Base-by-base conservation (phyloP, 2,797 vertebrate species). In the Anomalospiza imberbis region DNA sequence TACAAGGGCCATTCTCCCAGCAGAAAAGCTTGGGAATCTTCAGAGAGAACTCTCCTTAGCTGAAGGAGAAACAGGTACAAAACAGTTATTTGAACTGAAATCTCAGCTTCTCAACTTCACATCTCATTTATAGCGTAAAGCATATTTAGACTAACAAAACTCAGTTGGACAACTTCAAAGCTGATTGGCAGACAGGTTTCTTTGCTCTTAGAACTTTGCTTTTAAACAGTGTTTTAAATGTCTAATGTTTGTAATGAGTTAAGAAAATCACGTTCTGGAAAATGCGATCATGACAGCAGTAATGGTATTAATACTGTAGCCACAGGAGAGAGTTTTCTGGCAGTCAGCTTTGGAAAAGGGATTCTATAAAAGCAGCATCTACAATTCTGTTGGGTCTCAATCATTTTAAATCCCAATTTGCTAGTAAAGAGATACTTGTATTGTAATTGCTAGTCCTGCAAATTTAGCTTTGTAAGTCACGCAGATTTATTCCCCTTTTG, bases 381-480 rank as follows among this genome's bases (percentile, higher is more conserved):
- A 1, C 75, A 85, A 71, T 86, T 93, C 71, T 73, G 45, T 86
- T 85, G 6, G 2, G 44, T 93, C 67, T 89, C 85, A 85, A 73
- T 80, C 57, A 72, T 67, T 87, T 92, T 85, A 66, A 78, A 61
- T 40, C 29, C 75, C 60, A 57, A 61, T 94, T 95, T 96, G 21
- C 73, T 91, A 47, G 79, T 63, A 81, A 89, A 91, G 66, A 89
- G 53, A 91, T 31, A 76, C 42, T 79, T 78, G 38, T 72, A 36
- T 92, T 34, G 32, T 90, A 88, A 90, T 92, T 91, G 61, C 83
- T 86, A 84, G 85, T 92, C 60, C 91, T 94, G 72, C 66, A 95
- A 83, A 89, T 95, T 85, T 75, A 81, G 68, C 75, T 79, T 78
- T 10, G 0, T 84, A 90, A 95, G 42, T 91, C 88, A 65, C 40